phyloP scores from a whole-genome alignment of 2,888 invertebrate genomes.

The Tanytarsus gracilentus region DNA sequence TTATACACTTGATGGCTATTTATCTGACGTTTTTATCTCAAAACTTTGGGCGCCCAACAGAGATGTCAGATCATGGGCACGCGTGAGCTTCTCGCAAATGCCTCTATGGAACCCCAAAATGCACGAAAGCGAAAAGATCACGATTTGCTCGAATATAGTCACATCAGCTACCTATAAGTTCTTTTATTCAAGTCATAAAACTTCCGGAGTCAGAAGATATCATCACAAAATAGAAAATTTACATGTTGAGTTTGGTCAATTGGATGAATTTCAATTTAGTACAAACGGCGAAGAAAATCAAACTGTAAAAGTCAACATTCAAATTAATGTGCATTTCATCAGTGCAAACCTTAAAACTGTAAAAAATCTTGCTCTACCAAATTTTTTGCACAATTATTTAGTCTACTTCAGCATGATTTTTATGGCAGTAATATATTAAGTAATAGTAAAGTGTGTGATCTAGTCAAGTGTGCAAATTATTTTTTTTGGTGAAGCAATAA shows the following conservation, averaged over 20 bases:
- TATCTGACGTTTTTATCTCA: slow-evolving; percentile 4
- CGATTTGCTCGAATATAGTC: not conserved
- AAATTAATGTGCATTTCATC: slow-evolving; percentile 8
- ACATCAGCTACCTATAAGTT: not conserved
- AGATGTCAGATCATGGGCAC: not conserved
- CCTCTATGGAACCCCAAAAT: not conserved
- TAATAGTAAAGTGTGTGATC: too few relatives aligned
- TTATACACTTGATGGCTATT: not conserved
- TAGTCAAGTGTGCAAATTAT: too few relatives aligned
- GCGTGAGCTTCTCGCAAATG: not conserved
- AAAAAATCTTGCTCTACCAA: not conserved
- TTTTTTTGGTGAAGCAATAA: too few relatives aligned
- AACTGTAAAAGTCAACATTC: not conserved
- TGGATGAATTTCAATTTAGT: not conserved
- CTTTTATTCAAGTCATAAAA: not conserved
- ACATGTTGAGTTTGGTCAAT: not conserved
- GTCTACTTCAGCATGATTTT: not conserved
- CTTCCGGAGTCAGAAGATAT: not conserved
- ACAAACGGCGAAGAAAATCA: not conserved
- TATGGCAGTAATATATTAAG: too few relatives aligned
- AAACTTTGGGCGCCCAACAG: slow-evolving; percentile 2
- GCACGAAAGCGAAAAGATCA: not conserved
- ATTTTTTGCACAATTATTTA: not conserved
- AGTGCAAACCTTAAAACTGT: not conserved
- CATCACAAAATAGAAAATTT: slow-evolving; percentile 4